Percentiles rank a stretch among this genome's conserved stretches.
phyloP scores from a whole-genome alignment of 2,888 invertebrate species.

The Helicoverpa assulta region DNA sequence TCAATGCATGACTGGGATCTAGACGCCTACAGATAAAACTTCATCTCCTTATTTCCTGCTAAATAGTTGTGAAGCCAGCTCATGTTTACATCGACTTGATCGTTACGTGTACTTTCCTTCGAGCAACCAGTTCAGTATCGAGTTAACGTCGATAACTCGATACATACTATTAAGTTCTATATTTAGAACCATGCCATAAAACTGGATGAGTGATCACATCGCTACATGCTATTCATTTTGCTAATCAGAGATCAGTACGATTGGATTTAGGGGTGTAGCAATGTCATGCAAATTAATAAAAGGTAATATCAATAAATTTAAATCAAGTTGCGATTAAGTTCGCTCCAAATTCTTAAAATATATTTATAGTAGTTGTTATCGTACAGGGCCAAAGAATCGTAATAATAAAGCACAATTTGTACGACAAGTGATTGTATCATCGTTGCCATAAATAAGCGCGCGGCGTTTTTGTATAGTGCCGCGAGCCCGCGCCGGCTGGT shows the following conservation, averaged over 20 bases:
- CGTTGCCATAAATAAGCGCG: conserved; percentile 57
- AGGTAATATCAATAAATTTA: conserved; percentile 46
- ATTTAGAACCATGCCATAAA: conserved; percentile 6
- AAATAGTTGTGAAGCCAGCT: background rate
- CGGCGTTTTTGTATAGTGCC: conserved; percentile 54
- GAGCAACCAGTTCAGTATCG: conserved; percentile 24
- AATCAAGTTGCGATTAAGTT: conserved; percentile 24
- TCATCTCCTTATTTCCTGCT: background rate
- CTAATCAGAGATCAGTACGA: conserved; percentile 14
- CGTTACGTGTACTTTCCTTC: conserved; percentile 6
- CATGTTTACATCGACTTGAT: conserved; percentile 18
- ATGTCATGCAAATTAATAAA: conserved; percentile 32
- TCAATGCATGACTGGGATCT: background rate
- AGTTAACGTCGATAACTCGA: background rate
- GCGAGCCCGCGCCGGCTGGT: conserved; percentile 46
- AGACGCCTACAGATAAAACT: background rate
- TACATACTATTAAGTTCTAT: conserved; percentile 33
- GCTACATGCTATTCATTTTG: background rate
- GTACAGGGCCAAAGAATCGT: conserved; percentile 40
- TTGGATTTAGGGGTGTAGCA: background rate
- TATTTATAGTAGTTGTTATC: conserved; percentile 33
- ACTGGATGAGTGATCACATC: background rate
- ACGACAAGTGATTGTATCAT: conserved; percentile 62
- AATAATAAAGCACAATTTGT: conserved; percentile 62
- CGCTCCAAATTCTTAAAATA: conserved; percentile 40